Evolutionary conservation across 2,888 invertebrate genomes (phyloP), one percentile per base, ranked within the genome.

Genomic region (Microdon myrmicae): DNA sequence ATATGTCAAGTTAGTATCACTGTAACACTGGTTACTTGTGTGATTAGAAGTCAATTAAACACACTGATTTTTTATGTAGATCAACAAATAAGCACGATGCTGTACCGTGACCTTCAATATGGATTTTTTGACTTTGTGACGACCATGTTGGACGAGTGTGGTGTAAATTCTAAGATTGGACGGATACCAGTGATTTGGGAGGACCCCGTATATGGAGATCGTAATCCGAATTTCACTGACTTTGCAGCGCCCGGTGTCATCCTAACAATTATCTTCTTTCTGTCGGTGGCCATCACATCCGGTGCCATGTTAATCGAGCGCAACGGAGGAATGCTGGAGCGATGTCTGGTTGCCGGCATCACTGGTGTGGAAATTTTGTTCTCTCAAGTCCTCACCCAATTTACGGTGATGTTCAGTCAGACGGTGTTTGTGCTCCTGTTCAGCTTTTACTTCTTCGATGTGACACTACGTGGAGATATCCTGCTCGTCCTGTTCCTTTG

Each of bases 231-330:
- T 73, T 95, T 96, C 74, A 95, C 94, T 0, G 94, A 96, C 75
- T 96, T 96, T 75, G 95, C 95, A 55, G 95, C 95, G 2, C 96
- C 96, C 1, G 96, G 96, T 61, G 87, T 96, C 35, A 90, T 95
- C 69, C 79, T 96, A 39, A 92, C 92, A 26, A 93, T 96, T 29
- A 90, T 95, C 29, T 96, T 94, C 82, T 95, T 96, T 83, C 84
- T 96, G 79, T 92, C 96, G 2, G 93, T 95, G 3, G 96, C 96
- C 17, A 81, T 96, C 43, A 96, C 96, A 0, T 92, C 95, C 0
- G 90, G 94, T 3, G 89, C 94, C 4, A 90, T 94, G 89, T 83
- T 94, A 71, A 84, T 93, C 68, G 94, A 94, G 74, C 83, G 92
- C 41, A 94, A 93, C 71, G 94, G 94, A 75, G 94, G 96, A 3